Evolutionary conservation across 2,888 invertebrate species (phyloP).

Genomic region (Heliconius charithonia): DNA sequence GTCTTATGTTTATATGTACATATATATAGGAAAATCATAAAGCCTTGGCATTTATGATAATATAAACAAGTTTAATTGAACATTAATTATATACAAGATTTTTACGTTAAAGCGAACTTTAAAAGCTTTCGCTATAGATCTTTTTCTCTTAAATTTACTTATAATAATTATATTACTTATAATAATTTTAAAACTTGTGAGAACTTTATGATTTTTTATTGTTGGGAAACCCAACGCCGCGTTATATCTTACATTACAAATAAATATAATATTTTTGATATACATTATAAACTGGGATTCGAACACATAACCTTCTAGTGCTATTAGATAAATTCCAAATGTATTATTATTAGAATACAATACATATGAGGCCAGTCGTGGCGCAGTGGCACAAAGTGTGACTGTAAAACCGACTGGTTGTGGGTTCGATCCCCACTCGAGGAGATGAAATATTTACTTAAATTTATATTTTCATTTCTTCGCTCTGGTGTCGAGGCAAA

Average conservation of each 20-base stretch:
- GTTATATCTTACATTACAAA: not conserved
- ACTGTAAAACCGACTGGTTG: too few species aligned
- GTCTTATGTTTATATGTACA: not conserved
- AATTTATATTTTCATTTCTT: too few species aligned
- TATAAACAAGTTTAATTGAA: constrained; percentile 8
- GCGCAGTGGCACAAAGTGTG: too few species aligned
- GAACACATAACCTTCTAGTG: not conserved
- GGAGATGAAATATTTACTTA: too few species aligned
- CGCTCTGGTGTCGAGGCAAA: too few species aligned
- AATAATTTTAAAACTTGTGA: not conserved
- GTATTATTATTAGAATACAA: not conserved
- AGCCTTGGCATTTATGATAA: constrained; percentile 6
- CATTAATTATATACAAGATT: not conserved
- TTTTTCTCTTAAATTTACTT: not conserved
- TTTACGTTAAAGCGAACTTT: not conserved
- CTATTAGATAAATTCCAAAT: not conserved
- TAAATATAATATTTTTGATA: not conserved
- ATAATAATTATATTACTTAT: too few species aligned
- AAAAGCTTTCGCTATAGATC: not conserved
- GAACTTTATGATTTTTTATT: not conserved
- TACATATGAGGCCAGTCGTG: too few species aligned
- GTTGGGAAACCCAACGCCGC: not conserved
- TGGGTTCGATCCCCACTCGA: too few species aligned
- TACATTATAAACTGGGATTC: not conserved
- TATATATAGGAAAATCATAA: not conserved